phyloP scores from a whole-genome alignment of 1,140 invertebrate species.

The Pinna nobilis region DNA sequence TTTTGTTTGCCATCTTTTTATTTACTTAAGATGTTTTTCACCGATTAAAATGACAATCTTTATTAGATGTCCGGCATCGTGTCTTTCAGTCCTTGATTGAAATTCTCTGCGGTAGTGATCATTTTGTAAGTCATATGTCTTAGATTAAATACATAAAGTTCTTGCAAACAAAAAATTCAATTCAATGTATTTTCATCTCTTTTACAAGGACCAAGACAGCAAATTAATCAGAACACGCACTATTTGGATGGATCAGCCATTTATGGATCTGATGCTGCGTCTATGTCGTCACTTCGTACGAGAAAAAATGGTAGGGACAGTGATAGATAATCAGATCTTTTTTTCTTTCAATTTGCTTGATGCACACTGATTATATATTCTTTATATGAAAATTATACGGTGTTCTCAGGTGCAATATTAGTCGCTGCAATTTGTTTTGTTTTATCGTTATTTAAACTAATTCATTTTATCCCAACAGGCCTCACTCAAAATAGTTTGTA shows the following conservation, averaged over 20 bases:
- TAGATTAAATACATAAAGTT: neutral
- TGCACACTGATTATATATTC: neutral
- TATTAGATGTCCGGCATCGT: no score
- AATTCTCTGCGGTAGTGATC: neutral
- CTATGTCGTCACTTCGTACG: slow-evolving; percentile 11
- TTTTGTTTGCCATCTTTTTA: no score
- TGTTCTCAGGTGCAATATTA: no score
- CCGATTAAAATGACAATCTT: no score
- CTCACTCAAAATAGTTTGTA: no score
- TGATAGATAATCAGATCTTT: neutral
- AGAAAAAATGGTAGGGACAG: neutral
- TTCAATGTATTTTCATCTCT: slow-evolving; percentile 1
- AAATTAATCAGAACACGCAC: slow-evolving; percentile 86
- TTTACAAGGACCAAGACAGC: slow-evolving; percentile 80
- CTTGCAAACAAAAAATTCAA: neutral
- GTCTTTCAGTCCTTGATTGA: neutral
- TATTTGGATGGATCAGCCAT: slow-evolving; percentile 89
- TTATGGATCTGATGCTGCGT: slow-evolving; percentile 77
- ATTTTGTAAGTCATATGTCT: slow-evolving; percentile 1
- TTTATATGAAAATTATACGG: neutral
- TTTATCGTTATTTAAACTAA: no score
- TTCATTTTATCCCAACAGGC: no score
- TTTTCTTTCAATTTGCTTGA: neutral
- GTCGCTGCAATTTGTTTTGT: no score
- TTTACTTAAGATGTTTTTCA: no score